Conservation (phyloP, 2,113 vertebrate genomes). For the Rhea pennata region DNA sequence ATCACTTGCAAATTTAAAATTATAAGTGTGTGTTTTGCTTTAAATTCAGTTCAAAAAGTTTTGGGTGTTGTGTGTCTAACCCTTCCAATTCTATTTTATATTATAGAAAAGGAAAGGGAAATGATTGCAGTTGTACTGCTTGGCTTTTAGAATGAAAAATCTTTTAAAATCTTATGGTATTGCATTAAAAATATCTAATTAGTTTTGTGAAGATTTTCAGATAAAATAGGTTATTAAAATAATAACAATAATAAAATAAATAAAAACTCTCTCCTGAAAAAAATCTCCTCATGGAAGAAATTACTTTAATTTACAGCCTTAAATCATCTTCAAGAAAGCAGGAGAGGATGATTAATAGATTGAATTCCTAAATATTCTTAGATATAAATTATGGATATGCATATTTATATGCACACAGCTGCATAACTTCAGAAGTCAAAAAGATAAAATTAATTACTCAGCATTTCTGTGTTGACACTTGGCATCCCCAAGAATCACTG, state of each 20-base stretch:
- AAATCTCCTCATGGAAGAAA: not conserved
- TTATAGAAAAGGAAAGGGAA: not conserved
- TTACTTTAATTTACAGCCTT: not conserved
- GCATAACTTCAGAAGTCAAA: not conserved
- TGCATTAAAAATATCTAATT: not conserved
- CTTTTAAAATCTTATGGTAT: not conserved
- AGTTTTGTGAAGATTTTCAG: not conserved
- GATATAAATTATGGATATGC: not conserved
- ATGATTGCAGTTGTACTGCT: not conserved
- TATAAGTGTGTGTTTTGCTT: not conserved
- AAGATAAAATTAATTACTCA: not conserved
- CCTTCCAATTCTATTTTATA: not conserved
- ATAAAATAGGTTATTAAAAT: not conserved
- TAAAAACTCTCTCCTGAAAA: not conserved
- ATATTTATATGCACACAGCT: not conserved
- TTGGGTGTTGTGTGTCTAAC: not conserved
- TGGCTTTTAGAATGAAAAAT: not conserved
- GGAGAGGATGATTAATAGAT: not conserved
- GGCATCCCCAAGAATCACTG: not conserved
- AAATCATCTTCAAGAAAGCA: not conserved
- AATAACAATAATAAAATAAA: not conserved
- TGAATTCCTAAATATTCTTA: not conserved
- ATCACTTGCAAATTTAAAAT: not conserved
- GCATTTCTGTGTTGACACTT: not conserved
- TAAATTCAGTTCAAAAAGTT: not conserved